phyloP scores from a whole-genome alignment of 2,888 invertebrate genomes.

The Osmoderma eremita region DNA sequence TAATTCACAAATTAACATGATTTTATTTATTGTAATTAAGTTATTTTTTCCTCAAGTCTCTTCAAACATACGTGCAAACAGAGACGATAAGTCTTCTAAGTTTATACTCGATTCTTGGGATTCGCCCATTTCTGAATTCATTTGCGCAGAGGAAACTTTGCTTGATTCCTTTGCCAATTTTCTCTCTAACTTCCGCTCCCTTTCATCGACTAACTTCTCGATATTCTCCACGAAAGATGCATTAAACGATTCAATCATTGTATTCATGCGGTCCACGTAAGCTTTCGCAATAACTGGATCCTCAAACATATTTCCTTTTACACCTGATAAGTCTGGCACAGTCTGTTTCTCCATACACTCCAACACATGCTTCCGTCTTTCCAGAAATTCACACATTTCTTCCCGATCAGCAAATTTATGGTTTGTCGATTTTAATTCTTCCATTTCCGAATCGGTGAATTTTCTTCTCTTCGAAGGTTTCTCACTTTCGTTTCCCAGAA shows the following conservation, averaged over 20 bases:
- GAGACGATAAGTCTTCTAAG: neutral
- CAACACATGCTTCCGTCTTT: neutral
- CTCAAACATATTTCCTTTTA: neutral
- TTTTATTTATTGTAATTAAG: too few species aligned
- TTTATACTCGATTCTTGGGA: too few species aligned
- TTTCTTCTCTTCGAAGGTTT: constrained; percentile 10
- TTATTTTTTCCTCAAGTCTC: too few species aligned
- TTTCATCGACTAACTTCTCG: neutral
- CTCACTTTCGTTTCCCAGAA: neutral
- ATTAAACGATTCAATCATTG: neutral
- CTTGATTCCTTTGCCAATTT: neutral
- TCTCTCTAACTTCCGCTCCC: neutral
- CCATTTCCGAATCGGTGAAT: neutral
- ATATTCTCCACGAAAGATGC: neutral
- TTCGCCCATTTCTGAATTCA: neutral
- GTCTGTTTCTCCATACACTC: neutral
- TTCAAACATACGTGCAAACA: constrained; percentile 1
- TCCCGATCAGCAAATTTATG: neutral
- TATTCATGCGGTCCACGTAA: neutral
- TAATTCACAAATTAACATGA: too few species aligned
- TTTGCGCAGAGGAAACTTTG: neutral
- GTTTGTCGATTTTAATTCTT: neutral
- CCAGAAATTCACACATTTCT: neutral
- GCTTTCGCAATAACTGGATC: neutral
- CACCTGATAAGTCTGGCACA: neutral